phyloP scores from a whole-genome alignment of 2,888 invertebrate species.

The Cybosia mesomella region DNA sequence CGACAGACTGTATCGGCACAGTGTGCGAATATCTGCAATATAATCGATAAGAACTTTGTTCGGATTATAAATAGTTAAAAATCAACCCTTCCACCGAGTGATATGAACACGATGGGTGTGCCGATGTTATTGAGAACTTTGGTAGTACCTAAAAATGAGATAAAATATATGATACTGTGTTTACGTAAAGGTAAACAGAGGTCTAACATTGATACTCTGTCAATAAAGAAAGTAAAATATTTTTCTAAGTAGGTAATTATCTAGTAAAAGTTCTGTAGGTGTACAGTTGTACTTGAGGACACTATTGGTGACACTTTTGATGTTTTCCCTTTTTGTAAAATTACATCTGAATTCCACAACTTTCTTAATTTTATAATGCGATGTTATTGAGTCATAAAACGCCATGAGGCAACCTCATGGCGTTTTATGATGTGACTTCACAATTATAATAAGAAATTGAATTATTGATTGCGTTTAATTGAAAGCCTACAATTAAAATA shows the following conservation, averaged over 20 bases:
- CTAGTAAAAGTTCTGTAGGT: conserved; percentile 2
- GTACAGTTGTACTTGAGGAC: neutral
- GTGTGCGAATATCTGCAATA: conserved; percentile 15
- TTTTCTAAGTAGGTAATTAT: conserved; percentile 11
- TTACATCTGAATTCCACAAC: neutral
- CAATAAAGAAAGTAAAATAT: too few relatives aligned
- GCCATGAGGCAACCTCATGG: too few relatives aligned
- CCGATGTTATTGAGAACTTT: neutral
- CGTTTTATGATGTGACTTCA: neutral
- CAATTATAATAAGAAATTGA: neutral
- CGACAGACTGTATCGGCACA: conserved; percentile 12
- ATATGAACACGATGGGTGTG: neutral
- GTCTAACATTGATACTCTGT: too few relatives aligned
- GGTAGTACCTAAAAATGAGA: too few relatives aligned
- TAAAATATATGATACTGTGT: too few relatives aligned
- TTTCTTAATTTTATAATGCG: neutral
- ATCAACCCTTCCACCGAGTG: neutral
- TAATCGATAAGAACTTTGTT: neutral
- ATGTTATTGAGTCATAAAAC: too few relatives aligned
- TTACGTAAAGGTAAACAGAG: too few relatives aligned
- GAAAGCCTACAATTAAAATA: neutral
- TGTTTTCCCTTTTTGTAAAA: neutral
- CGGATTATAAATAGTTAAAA: neutral
- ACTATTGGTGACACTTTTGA: neutral
- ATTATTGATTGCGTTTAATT: neutral